A percentile compares a stretch with the other conserved stretches of the same genome.
phyloP scores from a whole-genome alignment of 2,888 invertebrate species.

The Trachelus tabidus region DNA sequence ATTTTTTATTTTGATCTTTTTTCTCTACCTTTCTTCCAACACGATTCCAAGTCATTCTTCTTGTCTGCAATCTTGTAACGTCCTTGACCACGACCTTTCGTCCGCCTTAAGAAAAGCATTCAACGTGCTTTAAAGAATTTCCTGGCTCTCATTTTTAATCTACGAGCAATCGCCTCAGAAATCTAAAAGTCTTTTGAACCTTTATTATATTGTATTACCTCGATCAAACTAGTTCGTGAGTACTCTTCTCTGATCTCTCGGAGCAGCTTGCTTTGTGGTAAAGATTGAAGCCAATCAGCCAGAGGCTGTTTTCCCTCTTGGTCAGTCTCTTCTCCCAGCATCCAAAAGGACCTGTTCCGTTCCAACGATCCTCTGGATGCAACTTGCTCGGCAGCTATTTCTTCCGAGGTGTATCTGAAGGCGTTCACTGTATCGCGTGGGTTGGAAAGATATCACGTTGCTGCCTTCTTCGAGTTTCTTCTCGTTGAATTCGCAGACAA shows the following conservation, averaged over 20 bases:
- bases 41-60: neutral
- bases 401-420: neutral
- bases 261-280: neutral
- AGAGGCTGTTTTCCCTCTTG: neutral
- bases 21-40: neutral
- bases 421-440: neutral
- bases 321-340: neutral
- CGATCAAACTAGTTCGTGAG: neutral
- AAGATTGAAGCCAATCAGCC: neutral
- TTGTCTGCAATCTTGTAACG: neutral
- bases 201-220: neutral
- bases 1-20: neutral
- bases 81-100: neutral
- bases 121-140: neutral
- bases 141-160: neutral
- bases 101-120: neutral
- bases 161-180: neutral
- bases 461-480: neutral
- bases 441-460: neutral
- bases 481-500: neutral
- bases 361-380: neutral
- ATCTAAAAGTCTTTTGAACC: neutral
- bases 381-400: neutral
- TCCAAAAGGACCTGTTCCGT: neutral
- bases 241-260: neutral